A percentile compares a stretch with the other conserved stretches of the same genome.
Conservation (phyloP, 2,888 invertebrate genomes). For the Meiosimyza decipiens region DNA sequence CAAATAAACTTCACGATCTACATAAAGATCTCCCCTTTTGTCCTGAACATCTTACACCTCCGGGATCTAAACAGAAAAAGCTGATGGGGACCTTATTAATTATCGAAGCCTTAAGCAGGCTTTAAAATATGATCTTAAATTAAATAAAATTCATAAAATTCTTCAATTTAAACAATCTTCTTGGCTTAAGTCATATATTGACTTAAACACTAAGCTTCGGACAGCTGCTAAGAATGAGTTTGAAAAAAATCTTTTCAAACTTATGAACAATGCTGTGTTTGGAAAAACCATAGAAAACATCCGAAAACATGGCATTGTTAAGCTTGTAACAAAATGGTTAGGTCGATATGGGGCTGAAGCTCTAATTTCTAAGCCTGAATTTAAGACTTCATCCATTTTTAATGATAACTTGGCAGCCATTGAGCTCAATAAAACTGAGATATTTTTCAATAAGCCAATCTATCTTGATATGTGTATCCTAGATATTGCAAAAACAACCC, state of each 20-base stretch:
- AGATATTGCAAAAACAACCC: no score
- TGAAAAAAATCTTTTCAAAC: not conserved
- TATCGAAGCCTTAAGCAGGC: constrained; percentile 51
- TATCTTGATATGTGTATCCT: not conserved
- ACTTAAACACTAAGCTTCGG: constrained; percentile 24
- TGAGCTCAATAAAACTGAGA: not conserved
- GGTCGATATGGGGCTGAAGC: constrained; percentile 5
- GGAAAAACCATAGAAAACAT: constrained; percentile 46
- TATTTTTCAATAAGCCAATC: not conserved
- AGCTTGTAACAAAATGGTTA: constrained; percentile 37
- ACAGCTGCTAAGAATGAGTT: constrained; percentile 32
- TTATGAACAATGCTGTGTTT: constrained; percentile 37
- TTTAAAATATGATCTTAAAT: constrained; percentile 51
- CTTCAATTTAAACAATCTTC: constrained; percentile 51
- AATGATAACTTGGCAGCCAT: not conserved
- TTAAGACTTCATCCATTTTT: not conserved
- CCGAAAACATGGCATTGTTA: constrained; percentile 38
- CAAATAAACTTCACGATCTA: not conserved
- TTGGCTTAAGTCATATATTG: constrained; percentile 50
- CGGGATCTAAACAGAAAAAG: constrained; percentile 29
- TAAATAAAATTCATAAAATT: constrained; percentile 52
- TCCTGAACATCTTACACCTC: constrained; percentile 3
- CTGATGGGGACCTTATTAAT: constrained; percentile 52
- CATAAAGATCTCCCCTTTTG: constrained; percentile 32
- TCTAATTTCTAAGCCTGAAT: not conserved